These are phyloP conservation scores for Ditylenchus weischeri DNA, from an alignment of 2,888 invertebrate genomes.

Conservation along the genomic window DNA sequence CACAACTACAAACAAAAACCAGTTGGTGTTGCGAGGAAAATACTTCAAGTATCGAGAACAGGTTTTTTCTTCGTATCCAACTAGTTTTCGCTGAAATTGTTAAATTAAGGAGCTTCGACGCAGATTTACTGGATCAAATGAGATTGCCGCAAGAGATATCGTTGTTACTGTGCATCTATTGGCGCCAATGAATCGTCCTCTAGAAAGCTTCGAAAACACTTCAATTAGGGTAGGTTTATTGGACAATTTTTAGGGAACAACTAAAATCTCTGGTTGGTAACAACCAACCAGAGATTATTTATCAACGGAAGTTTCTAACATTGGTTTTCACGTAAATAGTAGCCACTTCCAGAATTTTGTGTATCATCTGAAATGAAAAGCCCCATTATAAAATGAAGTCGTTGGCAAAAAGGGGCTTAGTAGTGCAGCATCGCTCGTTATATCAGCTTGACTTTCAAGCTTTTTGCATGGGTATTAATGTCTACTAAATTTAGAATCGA, in stretches of 20 bases:
- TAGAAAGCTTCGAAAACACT: conserved; percentile 12
- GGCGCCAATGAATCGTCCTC: conserved; percentile 29
- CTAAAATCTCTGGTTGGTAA: no score
- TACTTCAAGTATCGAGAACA: conserved; percentile 35
- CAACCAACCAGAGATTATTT: no score
- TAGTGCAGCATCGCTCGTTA: no score
- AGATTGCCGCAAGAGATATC: conserved; percentile 23
- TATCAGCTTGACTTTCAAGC: neutral
- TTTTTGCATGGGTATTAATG: no score
- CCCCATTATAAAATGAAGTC: no score
- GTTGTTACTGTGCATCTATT: conserved; percentile 39
- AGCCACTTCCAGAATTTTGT: no score
- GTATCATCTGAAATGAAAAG: no score
- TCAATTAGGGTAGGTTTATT: conserved; percentile 9
- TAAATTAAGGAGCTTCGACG: conserved; percentile 28
- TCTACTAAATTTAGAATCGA: conserved; percentile 20
- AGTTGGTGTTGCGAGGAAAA: conserved; percentile 28
- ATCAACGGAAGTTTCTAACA: no score
- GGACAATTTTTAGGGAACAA: neutral
- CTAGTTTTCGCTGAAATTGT: neutral
- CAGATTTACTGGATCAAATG: conserved; percentile 14
- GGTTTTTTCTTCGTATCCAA: conserved; percentile 7
- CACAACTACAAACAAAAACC: conserved; percentile 19
- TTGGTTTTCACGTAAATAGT: no score
- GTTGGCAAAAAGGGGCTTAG: no score